Evolutionary conservation across 2,113 vertebrate species (phyloP), one percentile per base, ranked within the genome.

Genomic region (Ictalurus punctatus): DNA sequence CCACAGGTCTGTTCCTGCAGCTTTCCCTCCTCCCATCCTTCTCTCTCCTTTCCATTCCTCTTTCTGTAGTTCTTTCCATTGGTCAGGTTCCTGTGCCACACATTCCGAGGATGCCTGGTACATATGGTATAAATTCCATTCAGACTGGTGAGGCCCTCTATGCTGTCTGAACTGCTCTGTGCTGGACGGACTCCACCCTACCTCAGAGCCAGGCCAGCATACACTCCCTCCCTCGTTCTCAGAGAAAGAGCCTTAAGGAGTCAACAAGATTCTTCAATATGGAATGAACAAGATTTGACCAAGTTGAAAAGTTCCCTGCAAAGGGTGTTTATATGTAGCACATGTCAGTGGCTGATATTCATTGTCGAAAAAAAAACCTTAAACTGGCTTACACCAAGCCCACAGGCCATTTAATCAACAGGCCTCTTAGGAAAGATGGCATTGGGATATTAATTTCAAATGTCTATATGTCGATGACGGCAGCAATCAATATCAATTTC

Each of bases 101-200:
- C 97, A 98, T 99, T 99, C 98, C 96, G 94, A 90, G 94, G 94
- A 97, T 98, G 96, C 96, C 96, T 97, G 96, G 96, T 97, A 96
- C 98, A 98, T 98, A 97, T 98, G 97, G 97, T 97, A 96, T 95
- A 97, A 97, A 98, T 99, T 98, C 97, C 97, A 95, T 95, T 93
- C 94, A 91, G 96, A 96, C 96, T 96, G 96, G 94, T 88, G 92
- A 96, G 96, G 95, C 96, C 93, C 91, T 94, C 92, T 92, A 94
- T 92, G 91, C 95, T 93, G 96, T 96, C 96, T 93, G 95, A 87
- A 87, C 56, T 88, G 73, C 82, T 87, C 81, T 7, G 63, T 65
- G 80, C 85, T 87, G 73, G 74, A 84, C 74, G 69, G 92, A 92
- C 93, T 93, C 91, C 92, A 93, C 94, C 91, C 91, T 81, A 54